These are phyloP conservation scores for Actinernus sp. DNA, from an alignment of 92 coral and sea anemone species.

Conservation along the genomic window DNA sequence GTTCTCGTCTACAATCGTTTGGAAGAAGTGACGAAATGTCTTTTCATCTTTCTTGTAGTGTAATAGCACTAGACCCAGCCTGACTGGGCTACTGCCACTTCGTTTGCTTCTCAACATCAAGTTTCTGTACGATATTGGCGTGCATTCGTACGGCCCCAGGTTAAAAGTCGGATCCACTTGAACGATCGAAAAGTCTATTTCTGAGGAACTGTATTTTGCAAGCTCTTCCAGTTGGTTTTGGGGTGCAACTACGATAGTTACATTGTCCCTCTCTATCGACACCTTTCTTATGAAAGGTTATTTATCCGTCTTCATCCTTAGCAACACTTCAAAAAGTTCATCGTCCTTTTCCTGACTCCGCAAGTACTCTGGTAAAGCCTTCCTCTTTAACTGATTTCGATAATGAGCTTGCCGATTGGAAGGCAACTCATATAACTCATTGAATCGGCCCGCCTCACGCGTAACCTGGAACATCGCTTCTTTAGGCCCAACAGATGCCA, in stretches of 20 bases:
- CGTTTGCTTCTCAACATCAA: conserved; percentile 17
- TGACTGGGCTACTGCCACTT: conserved; percentile 16
- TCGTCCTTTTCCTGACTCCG: conserved; percentile 30
- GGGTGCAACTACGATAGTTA: conserved; percentile 17
- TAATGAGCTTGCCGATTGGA: conserved; percentile 35
- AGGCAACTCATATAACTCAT: not conserved
- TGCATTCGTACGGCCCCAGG: conserved; percentile 53
- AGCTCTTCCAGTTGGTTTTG: conserved; percentile 19
- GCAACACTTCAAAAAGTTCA: conserved; percentile 33
- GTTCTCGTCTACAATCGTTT: not conserved
- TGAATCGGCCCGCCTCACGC: conserved; percentile 25
- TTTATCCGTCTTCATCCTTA: conserved; percentile 49
- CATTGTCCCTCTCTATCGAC: conserved; percentile 19
- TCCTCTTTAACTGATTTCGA: conserved; percentile 10
- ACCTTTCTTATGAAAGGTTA: conserved; percentile 24
- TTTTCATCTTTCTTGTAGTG: conserved; percentile 28
- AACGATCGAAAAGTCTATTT: conserved; percentile 22
- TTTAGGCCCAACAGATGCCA: conserved; percentile 13
- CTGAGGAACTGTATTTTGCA: conserved; percentile 23
- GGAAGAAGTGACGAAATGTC: not conserved
- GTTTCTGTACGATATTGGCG: conserved; percentile 36
- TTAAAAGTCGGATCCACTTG: conserved; percentile 49
- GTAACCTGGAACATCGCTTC: conserved; percentile 8
- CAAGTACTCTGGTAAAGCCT: conserved; percentile 11
- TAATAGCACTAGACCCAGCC: conserved; percentile 4